Evolutionary conservation across 2,888 invertebrate species (phyloP), one percentile per base, ranked within the genome.

Genomic region (Cosmia pyralina): DNA sequence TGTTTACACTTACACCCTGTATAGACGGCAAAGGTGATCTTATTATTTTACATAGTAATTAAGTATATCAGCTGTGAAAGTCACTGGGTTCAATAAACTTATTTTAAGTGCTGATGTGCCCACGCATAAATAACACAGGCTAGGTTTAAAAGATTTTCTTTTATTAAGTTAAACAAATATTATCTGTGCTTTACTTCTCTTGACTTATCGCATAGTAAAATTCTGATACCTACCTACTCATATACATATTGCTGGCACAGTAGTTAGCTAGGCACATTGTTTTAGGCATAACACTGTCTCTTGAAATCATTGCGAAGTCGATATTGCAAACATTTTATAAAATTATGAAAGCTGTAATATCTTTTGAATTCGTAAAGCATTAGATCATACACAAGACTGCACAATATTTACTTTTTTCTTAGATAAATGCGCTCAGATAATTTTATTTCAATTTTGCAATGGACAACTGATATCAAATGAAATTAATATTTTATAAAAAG

Each of bases 401-500:
- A 59, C 22, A 64, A 1, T 50, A 53, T 58, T 13, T 68, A 5
- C 50, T 22, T n/a, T 28, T 63, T 53, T n/a, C 19, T 34, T 17
- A 4, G 66, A 62, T 46, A 13, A 48, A 41, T 44, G 1, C 13
- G 38, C 13, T 22, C 8, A 38, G 6, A 11, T 22, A 41, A 28
- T 59, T 52, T 59, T 8, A 34, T 53, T 70, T 57, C 0, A 65
- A 72, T 59, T 60, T 70, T 57, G 28, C 6, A 63, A 55, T 58
- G 8, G 11, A 66, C 53, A 55, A 67, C 17, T 52, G 50, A 68
- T 69, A 69, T 62, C 15, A 67, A 69, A 77, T 72, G 1, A 66
- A 64, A 85, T 83, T 70, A 58, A 75, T 74, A 79, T 83, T 77
- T 52, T 79, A 77, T 62, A 52, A 64, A 68, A 53, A 75, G 71